Conservation (phyloP, 1,140 invertebrate genomes). For the Drosophila willistoni region DNA sequence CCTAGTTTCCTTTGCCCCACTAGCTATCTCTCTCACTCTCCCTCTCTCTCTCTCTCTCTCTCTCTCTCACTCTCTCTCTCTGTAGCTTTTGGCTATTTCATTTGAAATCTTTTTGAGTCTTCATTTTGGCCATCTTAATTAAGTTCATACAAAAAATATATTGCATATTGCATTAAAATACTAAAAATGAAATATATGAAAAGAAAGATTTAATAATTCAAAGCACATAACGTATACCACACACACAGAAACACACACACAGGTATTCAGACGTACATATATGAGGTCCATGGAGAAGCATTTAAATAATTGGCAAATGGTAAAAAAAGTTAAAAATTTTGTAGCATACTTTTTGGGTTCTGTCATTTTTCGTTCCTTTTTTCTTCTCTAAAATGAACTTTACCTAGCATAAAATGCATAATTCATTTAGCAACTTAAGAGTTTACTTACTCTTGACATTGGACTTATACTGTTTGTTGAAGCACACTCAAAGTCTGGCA, state of each 20-base stretch:
- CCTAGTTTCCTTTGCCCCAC: slow-evolving; percentile 30
- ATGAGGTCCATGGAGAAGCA: not conserved
- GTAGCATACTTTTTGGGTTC: slow-evolving; percentile 54
- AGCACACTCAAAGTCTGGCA: not conserved
- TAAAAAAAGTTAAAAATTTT: slow-evolving; percentile 5
- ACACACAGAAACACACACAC: not conserved
- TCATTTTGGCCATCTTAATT: slow-evolving; percentile 42
- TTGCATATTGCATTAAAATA: not conserved
- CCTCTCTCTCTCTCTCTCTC: not conserved
- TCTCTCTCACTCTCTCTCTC: not conserved
- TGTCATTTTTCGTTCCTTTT: not conserved
- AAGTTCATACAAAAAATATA: slow-evolving; percentile 9
- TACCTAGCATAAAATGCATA: slow-evolving; percentile 52
- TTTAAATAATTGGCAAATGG: not conserved
- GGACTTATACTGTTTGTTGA: slow-evolving; percentile 29
- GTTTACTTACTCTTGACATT: slow-evolving; percentile 64
- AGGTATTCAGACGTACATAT: not conserved
- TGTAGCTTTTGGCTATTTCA: not conserved
- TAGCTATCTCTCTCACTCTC: not conserved
- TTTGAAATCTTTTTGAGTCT: not conserved
- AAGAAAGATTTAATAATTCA: not conserved
- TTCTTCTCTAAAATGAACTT: not conserved
- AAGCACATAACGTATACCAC: not conserved
- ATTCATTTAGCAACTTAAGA: slow-evolving; percentile 67
- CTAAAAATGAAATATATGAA: not conserved